Evolutionary conservation across 2,797 vertebrate genomes (phyloP).

Genomic region (Mionectes olivaceus): DNA sequence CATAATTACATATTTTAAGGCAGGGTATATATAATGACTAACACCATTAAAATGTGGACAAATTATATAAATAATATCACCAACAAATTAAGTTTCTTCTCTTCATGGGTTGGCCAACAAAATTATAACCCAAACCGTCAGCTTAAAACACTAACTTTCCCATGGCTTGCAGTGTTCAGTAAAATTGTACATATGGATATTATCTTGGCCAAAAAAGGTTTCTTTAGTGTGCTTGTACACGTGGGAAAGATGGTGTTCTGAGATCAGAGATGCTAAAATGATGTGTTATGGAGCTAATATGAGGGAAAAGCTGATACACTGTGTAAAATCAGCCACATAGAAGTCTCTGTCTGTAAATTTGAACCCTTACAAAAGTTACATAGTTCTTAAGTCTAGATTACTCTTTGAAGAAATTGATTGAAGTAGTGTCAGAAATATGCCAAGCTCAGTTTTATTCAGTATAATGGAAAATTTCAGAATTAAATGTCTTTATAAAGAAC

Average conservation of each 20-base stretch:
- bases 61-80: neutral
- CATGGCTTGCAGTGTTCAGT: neutral
- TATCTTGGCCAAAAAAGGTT: neutral
- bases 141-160: neutral
- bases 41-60: neutral
- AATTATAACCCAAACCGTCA: neutral
- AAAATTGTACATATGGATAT: neutral
- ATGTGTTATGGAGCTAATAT: neutral
- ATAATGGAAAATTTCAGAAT: neutral
- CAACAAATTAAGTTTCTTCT: neutral
- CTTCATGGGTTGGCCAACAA: neutral
- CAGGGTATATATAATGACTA: neutral
- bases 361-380: neutral
- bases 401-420: neutral
- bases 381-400: neutral
- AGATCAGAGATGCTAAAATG: neutral
- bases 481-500: neutral
- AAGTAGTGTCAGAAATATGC: neutral
- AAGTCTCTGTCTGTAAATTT: neutral
- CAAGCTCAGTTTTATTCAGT: neutral
- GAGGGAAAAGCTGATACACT: neutral
- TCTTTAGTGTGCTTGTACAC: neutral
- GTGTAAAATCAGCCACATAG: neutral
- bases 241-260: neutral
- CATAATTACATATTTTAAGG: neutral